Base-by-base conservation (phyloP, 2,113 vertebrate species). In the Oreochromis spilurus region DNA sequence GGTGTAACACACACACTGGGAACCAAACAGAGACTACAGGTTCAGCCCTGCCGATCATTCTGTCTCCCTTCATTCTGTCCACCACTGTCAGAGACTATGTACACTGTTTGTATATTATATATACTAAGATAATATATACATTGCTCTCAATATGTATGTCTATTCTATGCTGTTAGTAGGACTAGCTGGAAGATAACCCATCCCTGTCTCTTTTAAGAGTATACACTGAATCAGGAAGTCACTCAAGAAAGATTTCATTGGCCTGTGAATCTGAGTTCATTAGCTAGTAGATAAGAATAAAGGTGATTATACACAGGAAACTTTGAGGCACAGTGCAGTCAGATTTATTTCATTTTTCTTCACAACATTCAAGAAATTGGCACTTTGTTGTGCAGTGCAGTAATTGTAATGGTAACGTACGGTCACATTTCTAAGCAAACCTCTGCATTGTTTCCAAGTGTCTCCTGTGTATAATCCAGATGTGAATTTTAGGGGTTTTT, bases 61-160 rank as follows among this genome's bases (percentile, higher is more conserved):
- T 34, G 50, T 75, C 54, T 80, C 77, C 65, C 75, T 45, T 83
- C 83, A 84, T 81, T 82, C 84, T 88, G 75, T 89, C 84, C 81
- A 83, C 86, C 79, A 88, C 90, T 86, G 87, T 92, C 88, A 94
- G 87, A 94, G 90, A 94, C 90, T 83, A 80, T 95, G 95, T 96
- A 95, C 88, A 93, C 93, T 96, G 94, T 88, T 91, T 96, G 95
- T 97, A 96, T 94, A 96, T 95, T 94, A 90, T 93, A 94, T 96
- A 95, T 96, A 95, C 92, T 92, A 88, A 88, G 89, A 81, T 94
- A 94, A 95, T 94, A 94, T 95, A 94, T 95, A 87, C 62, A 91
- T 89, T 83, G 82, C 81, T 89, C 82, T 91, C 26, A 43, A 91
- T 87, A 82, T 94, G 78, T 94, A 53, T 93, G 84, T 94, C 52